Evolutionary conservation across 2,888 invertebrate species (phyloP), one percentile per base, ranked within the genome.

Genomic region (Apantesis nais): DNA sequence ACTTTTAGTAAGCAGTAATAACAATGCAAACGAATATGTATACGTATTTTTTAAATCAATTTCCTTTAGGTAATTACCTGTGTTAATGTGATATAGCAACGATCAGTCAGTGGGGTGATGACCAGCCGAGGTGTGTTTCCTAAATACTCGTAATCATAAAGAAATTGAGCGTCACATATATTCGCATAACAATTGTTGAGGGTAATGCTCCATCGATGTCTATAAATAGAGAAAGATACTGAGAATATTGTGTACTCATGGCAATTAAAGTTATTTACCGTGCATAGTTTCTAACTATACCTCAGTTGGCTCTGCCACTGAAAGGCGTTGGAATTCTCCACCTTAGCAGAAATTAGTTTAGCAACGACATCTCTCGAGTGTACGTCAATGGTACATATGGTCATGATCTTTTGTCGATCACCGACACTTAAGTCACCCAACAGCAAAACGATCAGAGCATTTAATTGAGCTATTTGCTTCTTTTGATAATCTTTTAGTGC

Each of bases 341-440:
- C 97, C 90, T 98, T 98, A 79, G 97, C 96, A 0, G 94, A 78
- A 71, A 99, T 98, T 86, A 99, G 96, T 88, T 98, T 98, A 0
- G 97, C 97, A 0, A 99, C 98, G 12, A 99, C 99, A 89, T 99
- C 99, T 85, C 99, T 95, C 8, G 98, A 98, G 86, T 99, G 99
- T 1, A 99, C 99, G 88, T 98, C 98, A 74, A 98, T 99, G 5
- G 99, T 99, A 91, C 99, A 99, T 83, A 99, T 98, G 0, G 99
- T 99, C 98, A 99, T 99, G 82, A 99, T 98, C 91, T 99, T 99
- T 90, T 99, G 99, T 22, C 99, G 96, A 83, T 99, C 98, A 1
- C 97, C 97, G 0, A 96, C 95, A 0, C 96, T 96, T 75, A 99
- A 93, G 81, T 99, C 98, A 0, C 98, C 98, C 77, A 99, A 92